Evolutionary conservation across 1,140 invertebrate genomes (phyloP).

Genomic region (Sitophilus oryzae): DNA sequence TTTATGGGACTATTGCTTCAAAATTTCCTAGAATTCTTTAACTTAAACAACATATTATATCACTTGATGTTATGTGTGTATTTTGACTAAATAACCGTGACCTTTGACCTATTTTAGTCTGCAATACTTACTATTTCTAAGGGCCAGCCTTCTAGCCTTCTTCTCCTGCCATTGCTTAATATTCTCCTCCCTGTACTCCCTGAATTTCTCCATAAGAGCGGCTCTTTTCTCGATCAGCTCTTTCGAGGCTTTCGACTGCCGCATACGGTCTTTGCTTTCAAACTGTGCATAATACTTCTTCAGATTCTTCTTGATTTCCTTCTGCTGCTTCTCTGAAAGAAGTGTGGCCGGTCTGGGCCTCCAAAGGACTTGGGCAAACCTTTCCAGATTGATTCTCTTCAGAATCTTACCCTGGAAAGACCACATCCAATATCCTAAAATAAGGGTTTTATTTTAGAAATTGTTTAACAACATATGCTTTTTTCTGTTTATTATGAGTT

Average conservation of each 20-base stretch:
- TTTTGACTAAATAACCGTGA: no score
- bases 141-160: constrained; percentile 72
- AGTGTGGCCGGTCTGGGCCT: constrained; percentile 86
- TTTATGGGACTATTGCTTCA: no score
- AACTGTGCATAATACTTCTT: constrained; percentile 96
- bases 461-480: no score
- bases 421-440: constrained; percentile 90
- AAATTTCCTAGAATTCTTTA: no score
- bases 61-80: no score
- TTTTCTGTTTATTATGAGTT: no score
- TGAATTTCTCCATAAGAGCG: constrained; percentile 81
- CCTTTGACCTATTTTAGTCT: no score
- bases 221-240: constrained; percentile 93
- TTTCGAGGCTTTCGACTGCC: constrained; percentile 90
- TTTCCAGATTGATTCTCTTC: constrained; percentile 78
- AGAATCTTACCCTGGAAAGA: constrained; percentile 80
- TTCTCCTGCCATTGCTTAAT: constrained; percentile 68
- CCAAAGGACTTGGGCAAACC: constrained; percentile 95
- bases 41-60: no score
- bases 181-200: constrained; percentile 71
- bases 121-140: constrained; percentile 80
- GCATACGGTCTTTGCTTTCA: constrained; percentile 91
- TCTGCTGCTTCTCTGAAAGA: constrained; percentile 71
- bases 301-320: constrained; percentile 96
- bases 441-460: no score